Evolutionary conservation across 2,888 invertebrate species (phyloP).

Genomic region (Orthonevra nobilis): DNA sequence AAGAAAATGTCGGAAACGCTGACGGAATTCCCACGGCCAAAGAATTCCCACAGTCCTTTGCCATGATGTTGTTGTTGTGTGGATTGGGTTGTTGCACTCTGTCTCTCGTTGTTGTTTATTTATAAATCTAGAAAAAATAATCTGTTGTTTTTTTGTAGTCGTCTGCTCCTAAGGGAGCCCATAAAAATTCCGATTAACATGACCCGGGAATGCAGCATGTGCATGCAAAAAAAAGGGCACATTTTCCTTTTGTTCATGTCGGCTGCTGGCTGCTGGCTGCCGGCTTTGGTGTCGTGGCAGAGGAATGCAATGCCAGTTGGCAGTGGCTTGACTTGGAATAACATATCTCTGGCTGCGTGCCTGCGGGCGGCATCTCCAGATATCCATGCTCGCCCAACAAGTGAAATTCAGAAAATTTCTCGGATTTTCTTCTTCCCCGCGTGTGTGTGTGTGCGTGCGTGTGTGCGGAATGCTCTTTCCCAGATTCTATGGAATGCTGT

Average conservation of each 20-base stretch:
- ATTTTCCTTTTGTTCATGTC: constrained; percentile 45
- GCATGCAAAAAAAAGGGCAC: constrained; percentile 21
- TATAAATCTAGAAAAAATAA: not conserved
- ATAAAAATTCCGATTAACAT: constrained; percentile 40
- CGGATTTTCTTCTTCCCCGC: constrained; percentile 64
- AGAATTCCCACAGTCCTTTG: constrained; percentile 79
- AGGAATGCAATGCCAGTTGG: constrained; percentile 33
- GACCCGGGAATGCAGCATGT: no score
- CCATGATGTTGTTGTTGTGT: constrained; percentile 50
- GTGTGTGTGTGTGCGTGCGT: no score
- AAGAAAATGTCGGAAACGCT: constrained; percentile 79
- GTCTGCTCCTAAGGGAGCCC: constrained; percentile 17
- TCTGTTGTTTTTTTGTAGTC: not conserved
- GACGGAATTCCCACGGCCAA: constrained; percentile 80
- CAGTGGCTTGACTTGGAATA: not conserved
- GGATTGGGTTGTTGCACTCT: constrained; percentile 44
- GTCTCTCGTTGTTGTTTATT: constrained; percentile 16
- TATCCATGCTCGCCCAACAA: constrained; percentile 72
- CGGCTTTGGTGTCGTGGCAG: no score
- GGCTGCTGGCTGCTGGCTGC: constrained; percentile 12
- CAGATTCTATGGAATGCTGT: constrained; percentile 1
- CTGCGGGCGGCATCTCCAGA: constrained; percentile 57
- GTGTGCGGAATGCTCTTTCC: constrained; percentile 16
- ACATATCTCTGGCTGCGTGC: no score
- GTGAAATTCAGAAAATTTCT: constrained; percentile 72